Evolutionary conservation across 2,888 invertebrate genomes (phyloP).

Genomic region (Tetranychus piercei): DNA sequence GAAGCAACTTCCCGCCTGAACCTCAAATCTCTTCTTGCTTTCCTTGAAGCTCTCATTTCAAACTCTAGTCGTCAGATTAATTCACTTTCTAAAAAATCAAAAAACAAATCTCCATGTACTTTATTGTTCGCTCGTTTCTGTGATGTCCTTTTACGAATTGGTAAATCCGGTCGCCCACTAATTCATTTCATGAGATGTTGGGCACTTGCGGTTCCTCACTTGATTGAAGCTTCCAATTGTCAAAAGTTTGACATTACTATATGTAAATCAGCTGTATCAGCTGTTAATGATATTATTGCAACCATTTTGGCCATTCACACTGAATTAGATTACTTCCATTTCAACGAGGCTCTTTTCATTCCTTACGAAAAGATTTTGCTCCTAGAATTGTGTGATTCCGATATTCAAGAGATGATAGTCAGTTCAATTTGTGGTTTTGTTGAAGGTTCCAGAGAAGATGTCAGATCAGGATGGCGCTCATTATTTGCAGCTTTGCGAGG

Average conservation of each 20-base stretch:
- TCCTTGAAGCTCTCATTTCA: slow-evolving; percentile 58
- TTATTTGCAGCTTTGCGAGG: slow-evolving; percentile 80
- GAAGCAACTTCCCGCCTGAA: slow-evolving; percentile 53
- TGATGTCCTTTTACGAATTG: slow-evolving; percentile 67
- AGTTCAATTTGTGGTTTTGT: slow-evolving; percentile 89
- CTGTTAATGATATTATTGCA: slow-evolving; percentile 77
- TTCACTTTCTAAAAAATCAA: neutral
- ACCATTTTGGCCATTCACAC: slow-evolving; percentile 65
- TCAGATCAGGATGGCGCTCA: slow-evolving; percentile 86
- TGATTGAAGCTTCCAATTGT: slow-evolving; percentile 75
- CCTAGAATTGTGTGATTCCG: slow-evolving; percentile 74
- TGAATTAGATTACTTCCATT: slow-evolving; percentile 79
- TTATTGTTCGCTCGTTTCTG: slow-evolving; percentile 58
- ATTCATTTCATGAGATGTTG: slow-evolving; percentile 77
- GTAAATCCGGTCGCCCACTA: slow-evolving; percentile 64
- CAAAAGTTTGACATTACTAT: slow-evolving; percentile 50
- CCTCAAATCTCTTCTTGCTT: slow-evolving; percentile 59
- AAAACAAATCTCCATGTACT: slow-evolving; percentile 6
- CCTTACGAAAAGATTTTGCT: slow-evolving; percentile 86
- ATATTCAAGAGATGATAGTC: slow-evolving; percentile 74
- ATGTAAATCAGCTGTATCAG: slow-evolving; percentile 66
- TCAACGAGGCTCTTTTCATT: slow-evolving; percentile 80
- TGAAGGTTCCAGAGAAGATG: slow-evolving; percentile 76
- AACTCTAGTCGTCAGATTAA: slow-evolving; percentile 47
- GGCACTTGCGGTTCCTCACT: slow-evolving; percentile 77